phyloP scores from a whole-genome alignment of 2,797 vertebrate genomes.

The Threskiornis aethiopicus region DNA sequence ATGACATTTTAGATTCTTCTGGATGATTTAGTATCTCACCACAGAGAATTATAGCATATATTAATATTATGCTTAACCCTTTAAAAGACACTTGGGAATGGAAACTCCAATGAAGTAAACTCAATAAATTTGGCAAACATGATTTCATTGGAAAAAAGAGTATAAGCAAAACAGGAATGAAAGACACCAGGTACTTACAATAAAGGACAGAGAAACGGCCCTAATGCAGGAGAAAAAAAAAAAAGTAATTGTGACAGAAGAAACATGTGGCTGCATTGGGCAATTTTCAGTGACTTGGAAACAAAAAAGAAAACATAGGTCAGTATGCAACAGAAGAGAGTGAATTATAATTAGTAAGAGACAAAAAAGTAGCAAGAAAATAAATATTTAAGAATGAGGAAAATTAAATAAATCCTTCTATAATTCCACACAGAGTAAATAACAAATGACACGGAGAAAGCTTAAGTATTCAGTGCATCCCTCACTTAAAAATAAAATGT shows the following conservation, averaged over 20 bases:
- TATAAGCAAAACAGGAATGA: background rate
- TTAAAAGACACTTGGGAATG: background rate
- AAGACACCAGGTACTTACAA: background rate
- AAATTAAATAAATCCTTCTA: conserved; percentile 5
- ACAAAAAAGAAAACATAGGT: background rate
- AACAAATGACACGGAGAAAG: background rate
- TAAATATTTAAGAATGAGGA: background rate
- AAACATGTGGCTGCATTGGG: background rate
- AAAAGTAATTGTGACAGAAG: background rate
- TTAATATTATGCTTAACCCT: background rate
- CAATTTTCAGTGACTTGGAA: background rate
- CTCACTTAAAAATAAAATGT: background rate
- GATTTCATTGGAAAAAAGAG: background rate
- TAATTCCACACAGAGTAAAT: background rate
- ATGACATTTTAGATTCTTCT: background rate
- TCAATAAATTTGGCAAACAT: background rate
- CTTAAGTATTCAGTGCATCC: background rate
- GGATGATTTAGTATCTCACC: background rate
- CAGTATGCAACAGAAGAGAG: background rate
- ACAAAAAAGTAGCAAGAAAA: background rate
- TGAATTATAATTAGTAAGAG: background rate
- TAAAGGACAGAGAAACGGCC: background rate
- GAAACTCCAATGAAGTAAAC: background rate
- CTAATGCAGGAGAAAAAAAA: background rate
- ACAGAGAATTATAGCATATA: background rate